A percentile compares a stretch with the other conserved stretches of the same genome.
Evolutionary conservation across 1,140 invertebrate genomes (phyloP).

Genomic region (Asbolus verrucosus): DNA sequence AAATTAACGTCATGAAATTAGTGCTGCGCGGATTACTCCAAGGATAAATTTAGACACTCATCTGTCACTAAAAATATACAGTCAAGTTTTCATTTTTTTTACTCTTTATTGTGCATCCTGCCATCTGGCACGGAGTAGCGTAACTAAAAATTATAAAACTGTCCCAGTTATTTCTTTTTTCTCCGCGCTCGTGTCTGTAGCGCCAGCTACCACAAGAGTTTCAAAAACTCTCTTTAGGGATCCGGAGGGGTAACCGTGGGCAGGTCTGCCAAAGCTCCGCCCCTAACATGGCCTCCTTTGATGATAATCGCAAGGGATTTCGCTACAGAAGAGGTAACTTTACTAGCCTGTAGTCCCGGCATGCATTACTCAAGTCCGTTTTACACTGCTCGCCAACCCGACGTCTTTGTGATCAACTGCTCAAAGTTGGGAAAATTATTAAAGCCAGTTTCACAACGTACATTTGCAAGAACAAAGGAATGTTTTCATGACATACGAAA

Average conservation of each 20-base stretch:
- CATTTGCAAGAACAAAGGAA: background rate
- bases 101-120: constrained; percentile 43
- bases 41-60: background rate
- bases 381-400: constrained; percentile 23
- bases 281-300: constrained; percentile 63
- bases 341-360: constrained; percentile 40
- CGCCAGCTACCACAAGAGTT: constrained; percentile 57
- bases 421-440: constrained; percentile 34
- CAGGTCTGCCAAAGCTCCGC: constrained; percentile 54
- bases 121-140: constrained; percentile 55
- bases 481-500: too few relatives aligned
- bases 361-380: constrained; percentile 36
- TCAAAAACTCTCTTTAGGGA: constrained; percentile 52
- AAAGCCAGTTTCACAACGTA: constrained; percentile 41
- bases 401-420: constrained; percentile 43
- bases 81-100: background rate
- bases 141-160: constrained; percentile 55
- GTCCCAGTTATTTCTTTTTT: constrained; percentile 57
- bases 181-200: constrained; percentile 48
- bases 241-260: constrained; percentile 32
- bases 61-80: background rate
- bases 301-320: constrained; percentile 60
- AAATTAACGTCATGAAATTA: too few relatives aligned
- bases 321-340: constrained; percentile 48
- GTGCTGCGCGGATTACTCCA: too few relatives aligned